Percentiles rank a stretch among this genome's conserved stretches.
Evolutionary conservation across 2,113 vertebrate genomes (phyloP).

Genomic region (Typhlomys cinereus): DNA sequence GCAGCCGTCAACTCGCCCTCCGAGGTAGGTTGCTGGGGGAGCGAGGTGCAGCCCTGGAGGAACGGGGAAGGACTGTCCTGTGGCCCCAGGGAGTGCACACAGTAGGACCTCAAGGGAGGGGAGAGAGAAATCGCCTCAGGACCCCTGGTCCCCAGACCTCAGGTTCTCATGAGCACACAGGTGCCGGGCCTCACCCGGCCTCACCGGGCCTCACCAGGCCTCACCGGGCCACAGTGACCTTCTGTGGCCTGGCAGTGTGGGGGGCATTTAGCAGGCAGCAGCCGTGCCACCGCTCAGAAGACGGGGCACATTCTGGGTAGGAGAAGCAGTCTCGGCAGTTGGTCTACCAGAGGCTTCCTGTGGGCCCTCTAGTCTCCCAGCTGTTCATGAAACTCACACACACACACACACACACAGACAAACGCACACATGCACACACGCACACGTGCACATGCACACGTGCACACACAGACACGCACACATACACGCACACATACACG

Average conservation of each 20-base stretch:
- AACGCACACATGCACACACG: too few species aligned
- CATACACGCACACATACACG: too few species aligned
- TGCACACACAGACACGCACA: too few species aligned
- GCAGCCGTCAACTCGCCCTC: constrained; percentile 93
- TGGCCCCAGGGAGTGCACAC: too few species aligned
- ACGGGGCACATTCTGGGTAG: neutral
- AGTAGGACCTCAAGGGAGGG: neutral
- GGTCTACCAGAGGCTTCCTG: neutral
- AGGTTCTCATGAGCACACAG: neutral
- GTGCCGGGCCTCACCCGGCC: neutral
- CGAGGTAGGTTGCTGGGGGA: constrained; percentile 80
- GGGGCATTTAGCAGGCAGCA: neutral
- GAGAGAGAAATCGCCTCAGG: neutral
- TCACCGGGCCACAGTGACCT: neutral
- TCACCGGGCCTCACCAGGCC: too few species aligned
- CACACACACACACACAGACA: too few species aligned
- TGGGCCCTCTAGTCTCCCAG: accelerated
- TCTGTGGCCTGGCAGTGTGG: neutral
- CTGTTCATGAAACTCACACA: neutral
- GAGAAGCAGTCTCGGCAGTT: neutral
- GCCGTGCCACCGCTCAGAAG: neutral
- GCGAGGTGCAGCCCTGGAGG: accelerated
- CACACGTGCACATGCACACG: too few species aligned
- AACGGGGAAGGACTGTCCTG: neutral
- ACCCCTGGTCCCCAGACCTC: neutral